phyloP scores from a whole-genome alignment of 2,888 invertebrate species.

The Drosophila bunnanda region DNA sequence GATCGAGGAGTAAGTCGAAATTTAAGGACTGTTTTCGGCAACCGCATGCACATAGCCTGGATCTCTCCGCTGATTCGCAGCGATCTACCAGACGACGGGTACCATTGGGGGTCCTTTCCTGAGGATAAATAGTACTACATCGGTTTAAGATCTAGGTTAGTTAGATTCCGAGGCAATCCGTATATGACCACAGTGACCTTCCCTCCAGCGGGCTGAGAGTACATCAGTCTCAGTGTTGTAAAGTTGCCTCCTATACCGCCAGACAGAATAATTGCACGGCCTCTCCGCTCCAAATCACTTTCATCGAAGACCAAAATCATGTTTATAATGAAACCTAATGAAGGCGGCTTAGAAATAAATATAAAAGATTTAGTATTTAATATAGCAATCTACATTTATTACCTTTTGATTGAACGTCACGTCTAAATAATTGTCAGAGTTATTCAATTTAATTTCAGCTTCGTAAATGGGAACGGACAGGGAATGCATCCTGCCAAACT shows the following conservation, averaged over 20 bases:
- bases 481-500: conserved; percentile 54
- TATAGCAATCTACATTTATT: not conserved
- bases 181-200: conserved; percentile 54
- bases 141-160: not conserved
- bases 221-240: conserved; percentile 40
- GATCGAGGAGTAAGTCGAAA: conserved; percentile 90
- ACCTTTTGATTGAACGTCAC: conserved; percentile 43
- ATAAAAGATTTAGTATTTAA: not conserved
- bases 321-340: conserved; percentile 43
- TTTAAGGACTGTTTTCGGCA: conserved; percentile 90
- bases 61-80: conserved; percentile 91
- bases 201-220: not conserved
- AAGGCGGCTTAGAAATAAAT: conserved; percentile 21
- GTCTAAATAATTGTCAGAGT: not conserved
- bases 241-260: conserved; percentile 60
- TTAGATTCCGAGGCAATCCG: conserved; percentile 15
- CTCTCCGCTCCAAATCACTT: conserved; percentile 16
- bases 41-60: conserved; percentile 91
- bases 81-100: conserved; percentile 91
- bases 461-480: conserved; percentile 58
- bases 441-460: conserved; percentile 29
- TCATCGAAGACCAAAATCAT: conserved; percentile 61
- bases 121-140: conserved; percentile 19
- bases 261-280: conserved; percentile 30
- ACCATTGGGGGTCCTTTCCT: conserved; percentile 85